Percentiles rank a stretch among this genome's conserved stretches.
These are phyloP conservation scores for Gadus chalcogrammus DNA, from an alignment of 2,113 vertebrate species.

Conservation along the genomic window DNA sequence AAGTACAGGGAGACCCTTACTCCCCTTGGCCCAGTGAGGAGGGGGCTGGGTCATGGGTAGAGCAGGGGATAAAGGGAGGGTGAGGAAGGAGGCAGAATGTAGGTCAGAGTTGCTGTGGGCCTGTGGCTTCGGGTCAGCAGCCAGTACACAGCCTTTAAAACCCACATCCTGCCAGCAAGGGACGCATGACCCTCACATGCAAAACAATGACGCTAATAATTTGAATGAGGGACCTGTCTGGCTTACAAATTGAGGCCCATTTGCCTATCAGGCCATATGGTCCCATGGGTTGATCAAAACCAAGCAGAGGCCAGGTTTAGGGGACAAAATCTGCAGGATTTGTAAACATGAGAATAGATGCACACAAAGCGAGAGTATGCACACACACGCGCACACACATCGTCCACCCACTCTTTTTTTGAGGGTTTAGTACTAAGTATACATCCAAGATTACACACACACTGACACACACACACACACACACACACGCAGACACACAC, in stretches of 20 bases:
- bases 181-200: background rate
- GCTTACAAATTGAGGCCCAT: conserved; percentile 27
- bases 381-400: conserved; percentile 26
- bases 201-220: conserved; percentile 53
- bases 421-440: background rate
- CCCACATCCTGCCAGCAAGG: background rate
- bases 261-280: conserved; percentile 29
- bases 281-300: too few species aligned
- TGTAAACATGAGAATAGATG: background rate
- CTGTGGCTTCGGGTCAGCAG: conserved; percentile 31
- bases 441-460: conserved; percentile 13
- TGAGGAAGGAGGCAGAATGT: background rate
- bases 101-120: conserved; percentile 12
- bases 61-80: background rate
- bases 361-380: conserved; percentile 3
- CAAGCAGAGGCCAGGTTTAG: too few species aligned
- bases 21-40: background rate
- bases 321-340: too few species aligned
- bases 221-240: conserved; percentile 47
- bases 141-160: conserved; percentile 16
- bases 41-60: conserved; percentile 12
- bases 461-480: conserved; percentile 8
- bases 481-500: conserved; percentile 9
- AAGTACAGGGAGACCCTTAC: background rate
- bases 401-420: conserved; percentile 2